Evolutionary conservation across 1,140 invertebrate species (phyloP), one percentile per base, ranked within the genome.

Genomic region (Lycorma delicatula): DNA sequence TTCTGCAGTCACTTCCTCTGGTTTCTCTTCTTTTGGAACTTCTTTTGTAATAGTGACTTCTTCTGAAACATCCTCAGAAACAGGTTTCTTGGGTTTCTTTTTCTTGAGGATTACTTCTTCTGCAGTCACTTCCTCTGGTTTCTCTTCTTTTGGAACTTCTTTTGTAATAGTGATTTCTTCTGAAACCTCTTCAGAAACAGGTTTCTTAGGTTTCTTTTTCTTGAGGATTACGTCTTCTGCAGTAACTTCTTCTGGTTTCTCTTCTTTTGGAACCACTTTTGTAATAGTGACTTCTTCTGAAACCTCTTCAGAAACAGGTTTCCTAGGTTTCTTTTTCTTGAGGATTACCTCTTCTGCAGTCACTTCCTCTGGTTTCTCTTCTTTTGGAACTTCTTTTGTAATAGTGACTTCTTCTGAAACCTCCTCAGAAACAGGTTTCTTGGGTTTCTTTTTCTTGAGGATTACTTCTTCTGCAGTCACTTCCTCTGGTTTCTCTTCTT

Each of bases 91-190:
- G 56, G 36, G 47, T 27, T 56, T 56, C 60, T 50, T 68, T 34
- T 72, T 73, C 60, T 72, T 74, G n/a, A n/a, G n/a, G 0, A 70
- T 68, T 27, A 72, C 57, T n/a, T n/a, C n/a, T 49, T 72, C 71
- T 58, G 74, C 72, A 48, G 69, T 66, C 26, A 72, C 60, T 61
- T 75, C 75, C n/a, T n/a, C n/a, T n/a, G n/a, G n/a, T n/a, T n/a
- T n/a, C 23, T 75, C 67, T 54, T 70, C 68, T n/a, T n/a, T n/a
- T 1, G 69, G 47, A 2, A 69, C 57, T 29, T 68, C 66, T 59
- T 77, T 74, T 29, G 70, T 70, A 11, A 78, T 70, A 4, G 72
- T 71, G 3, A 80, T 50, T 46, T 78, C 74, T 60, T 74, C 73
- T 3, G 70, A 69, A 48, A 68, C 70, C 64, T 76, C 75, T 60